Conservation (phyloP, 2,888 invertebrate species). For the Nezara viridula region DNA sequence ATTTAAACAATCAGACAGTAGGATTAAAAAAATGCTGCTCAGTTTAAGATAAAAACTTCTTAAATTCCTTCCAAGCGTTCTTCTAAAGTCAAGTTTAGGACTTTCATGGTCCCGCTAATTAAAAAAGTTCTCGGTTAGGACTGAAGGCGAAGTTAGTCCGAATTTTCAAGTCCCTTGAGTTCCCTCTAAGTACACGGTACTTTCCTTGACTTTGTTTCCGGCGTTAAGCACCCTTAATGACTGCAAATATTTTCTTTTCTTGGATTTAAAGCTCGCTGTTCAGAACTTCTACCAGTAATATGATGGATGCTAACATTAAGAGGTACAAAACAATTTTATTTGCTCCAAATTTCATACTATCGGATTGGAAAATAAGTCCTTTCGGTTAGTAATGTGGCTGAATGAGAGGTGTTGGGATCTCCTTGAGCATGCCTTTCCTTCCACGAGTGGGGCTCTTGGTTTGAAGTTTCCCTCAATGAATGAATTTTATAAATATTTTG, state of each 20-base stretch:
- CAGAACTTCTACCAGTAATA: neutral
- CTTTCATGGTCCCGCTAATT: neutral
- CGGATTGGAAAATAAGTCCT: too few species aligned
- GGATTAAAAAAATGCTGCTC: neutral
- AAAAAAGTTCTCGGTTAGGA: neutral
- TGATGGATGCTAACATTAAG: too few species aligned
- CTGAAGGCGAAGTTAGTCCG: neutral
- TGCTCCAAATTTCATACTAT: too few species aligned
- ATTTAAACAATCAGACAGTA: too few species aligned
- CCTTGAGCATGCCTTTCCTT: too few species aligned
- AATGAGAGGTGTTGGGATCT: too few species aligned
- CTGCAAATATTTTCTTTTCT: neutral
- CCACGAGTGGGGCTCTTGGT: too few species aligned
- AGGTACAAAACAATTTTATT: too few species aligned
- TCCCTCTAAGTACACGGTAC: slow-evolving; percentile 3
- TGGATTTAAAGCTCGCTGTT: neutral
- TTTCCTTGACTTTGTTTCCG: neutral
- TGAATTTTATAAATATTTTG: too few species aligned
- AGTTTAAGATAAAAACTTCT: neutral
- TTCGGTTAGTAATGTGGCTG: too few species aligned
- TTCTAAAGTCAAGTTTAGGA: neutral
- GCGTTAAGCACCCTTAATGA: neutral
- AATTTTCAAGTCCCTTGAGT: neutral
- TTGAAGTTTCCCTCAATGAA: too few species aligned
- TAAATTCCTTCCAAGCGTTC: neutral